Evolutionary conservation across 2,113 vertebrate species (phyloP), one percentile per base, ranked within the genome.

Genomic region (Corvus hawaiiensis): DNA sequence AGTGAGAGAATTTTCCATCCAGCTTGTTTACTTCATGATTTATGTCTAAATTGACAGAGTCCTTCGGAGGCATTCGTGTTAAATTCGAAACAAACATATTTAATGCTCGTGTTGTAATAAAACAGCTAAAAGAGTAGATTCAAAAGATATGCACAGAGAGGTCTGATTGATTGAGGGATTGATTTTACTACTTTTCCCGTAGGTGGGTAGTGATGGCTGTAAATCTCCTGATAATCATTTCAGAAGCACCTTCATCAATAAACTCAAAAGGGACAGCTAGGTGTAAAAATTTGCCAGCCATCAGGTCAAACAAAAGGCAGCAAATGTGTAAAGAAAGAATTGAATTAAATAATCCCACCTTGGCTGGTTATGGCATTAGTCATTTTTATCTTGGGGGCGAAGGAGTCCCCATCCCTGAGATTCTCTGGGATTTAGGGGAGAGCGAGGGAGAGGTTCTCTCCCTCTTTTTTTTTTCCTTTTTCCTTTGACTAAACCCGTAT

Each of bases 211-310:
- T 95, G 95, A 94, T 93, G 84, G 89, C 90, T 96, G 95, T 97
- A 95, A 97, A 97, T 96, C 95, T 95, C 89, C 76, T 90, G 90
- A 93, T 97, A 97, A 97, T 95, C 93, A 95, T 96, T 96, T 97
- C 95, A 91, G 94, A 91, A 94, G 78, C 93, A 96, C 93, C 93
- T 97, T 96, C 96, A 97, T 97, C 95, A 96, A 96, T 95, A 96
- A 97, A 96, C 83, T 94, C 85, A 73, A 94, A 97, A 94, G 87
- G 96, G 93, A 88, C 87, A 95, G 77, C 78, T 83, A 96, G 79
- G 92, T 96, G 78, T 97, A 91, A 96, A 95, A 96, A 95, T 89
- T 91, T 87, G 86, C 90, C 82, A 72, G 87, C 87, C 78, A 93
- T 92, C 96, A 83, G 95, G 93, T 96, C 94, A 95, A 94, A 96